Conservation (phyloP, 1,140 invertebrate species). For the Myzus persicae region DNA sequence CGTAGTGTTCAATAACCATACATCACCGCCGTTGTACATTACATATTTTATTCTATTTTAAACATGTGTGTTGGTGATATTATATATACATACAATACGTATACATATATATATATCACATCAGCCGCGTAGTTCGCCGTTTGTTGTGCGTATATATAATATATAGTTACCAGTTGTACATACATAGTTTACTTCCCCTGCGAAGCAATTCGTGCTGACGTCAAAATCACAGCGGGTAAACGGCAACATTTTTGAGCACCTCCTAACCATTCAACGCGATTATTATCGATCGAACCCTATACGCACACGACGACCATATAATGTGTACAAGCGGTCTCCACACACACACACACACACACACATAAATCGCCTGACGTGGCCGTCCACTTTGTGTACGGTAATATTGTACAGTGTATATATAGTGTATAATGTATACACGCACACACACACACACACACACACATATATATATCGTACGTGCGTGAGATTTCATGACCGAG, state of each 20-base stretch:
- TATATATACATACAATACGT: background rate
- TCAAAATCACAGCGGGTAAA: background rate
- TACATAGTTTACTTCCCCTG: background rate
- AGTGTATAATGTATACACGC: no score
- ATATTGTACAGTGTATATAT: background rate
- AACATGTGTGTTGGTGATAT: background rate
- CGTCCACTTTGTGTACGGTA: background rate
- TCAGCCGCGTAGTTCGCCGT: background rate
- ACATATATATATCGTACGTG: background rate
- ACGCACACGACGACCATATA: background rate
- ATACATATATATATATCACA: background rate
- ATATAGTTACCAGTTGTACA: background rate
- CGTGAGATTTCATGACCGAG: conserved; percentile 15
- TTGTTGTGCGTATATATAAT: no score
- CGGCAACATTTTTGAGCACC: background rate
- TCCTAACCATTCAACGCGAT: background rate
- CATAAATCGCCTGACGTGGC: background rate
- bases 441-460: background rate
- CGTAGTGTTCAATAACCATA: background rate
- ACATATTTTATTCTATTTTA: background rate
- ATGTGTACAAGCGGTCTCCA: background rate
- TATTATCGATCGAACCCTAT: background rate
- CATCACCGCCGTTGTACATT: background rate
- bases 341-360: background rate
- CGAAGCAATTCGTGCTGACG: background rate